A percentile compares a stretch with the other conserved stretches of the same genome.
phyloP scores from a whole-genome alignment of 2,888 invertebrate genomes.

The Miltochrista miniata region DNA sequence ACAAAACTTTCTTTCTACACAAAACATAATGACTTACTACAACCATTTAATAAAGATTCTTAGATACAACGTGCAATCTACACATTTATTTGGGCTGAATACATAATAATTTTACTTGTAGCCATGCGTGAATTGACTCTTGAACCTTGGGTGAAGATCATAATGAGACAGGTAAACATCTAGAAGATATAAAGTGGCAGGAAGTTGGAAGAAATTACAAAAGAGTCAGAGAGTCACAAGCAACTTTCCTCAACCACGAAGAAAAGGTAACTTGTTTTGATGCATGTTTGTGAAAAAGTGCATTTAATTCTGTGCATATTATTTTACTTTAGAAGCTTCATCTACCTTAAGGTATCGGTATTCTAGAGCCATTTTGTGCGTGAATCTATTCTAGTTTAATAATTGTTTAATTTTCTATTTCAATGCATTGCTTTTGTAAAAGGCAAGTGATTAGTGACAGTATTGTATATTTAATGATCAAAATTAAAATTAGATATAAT shows the following conservation, averaged over 20 bases:
- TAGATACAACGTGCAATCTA: slow-evolving; percentile 81
- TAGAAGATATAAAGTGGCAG: slow-evolving; percentile 53
- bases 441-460: slow-evolving; percentile 32
- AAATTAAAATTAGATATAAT: not conserved
- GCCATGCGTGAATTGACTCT: slow-evolving; percentile 74
- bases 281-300: slow-evolving; percentile 69
- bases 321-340: slow-evolving; percentile 55
- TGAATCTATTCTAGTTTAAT: slow-evolving; percentile 23
- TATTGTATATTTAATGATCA: slow-evolving; percentile 3
- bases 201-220: slow-evolving; percentile 62
- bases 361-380: slow-evolving; percentile 77
- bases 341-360: slow-evolving; percentile 49
- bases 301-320: slow-evolving; percentile 64
- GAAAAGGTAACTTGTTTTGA: slow-evolving; percentile 59
- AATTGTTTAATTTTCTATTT: too few relatives aligned
- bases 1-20: slow-evolving; percentile 68
- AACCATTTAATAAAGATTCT: slow-evolving; percentile 51
- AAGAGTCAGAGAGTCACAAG: slow-evolving; percentile 58
- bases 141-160: slow-evolving; percentile 59
- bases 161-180: slow-evolving; percentile 66
- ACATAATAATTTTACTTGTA: slow-evolving; percentile 67
- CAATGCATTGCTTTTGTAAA: slow-evolving; percentile 6
- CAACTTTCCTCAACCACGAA: slow-evolving; percentile 51
- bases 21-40: slow-evolving; percentile 54
- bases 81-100: slow-evolving; percentile 71